phyloP scores from a whole-genome alignment of 2,888 invertebrate species.

The Brachyptera putata region DNA sequence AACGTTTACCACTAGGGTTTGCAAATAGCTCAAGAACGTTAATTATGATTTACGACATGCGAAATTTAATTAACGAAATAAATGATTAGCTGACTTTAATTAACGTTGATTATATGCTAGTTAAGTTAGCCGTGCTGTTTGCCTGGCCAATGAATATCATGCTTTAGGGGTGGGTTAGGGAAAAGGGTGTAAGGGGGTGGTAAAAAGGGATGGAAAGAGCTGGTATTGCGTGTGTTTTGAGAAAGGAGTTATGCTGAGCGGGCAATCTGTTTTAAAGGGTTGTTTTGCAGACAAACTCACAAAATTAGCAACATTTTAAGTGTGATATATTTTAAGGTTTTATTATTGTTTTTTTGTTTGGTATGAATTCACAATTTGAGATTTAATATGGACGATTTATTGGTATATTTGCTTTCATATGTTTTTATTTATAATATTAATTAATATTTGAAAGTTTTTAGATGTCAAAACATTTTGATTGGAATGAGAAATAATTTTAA shows the following conservation, averaged over 20 bases:
- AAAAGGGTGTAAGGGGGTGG: neutral
- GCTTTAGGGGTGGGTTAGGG: neutral
- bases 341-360: too few relatives aligned
- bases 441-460: too few relatives aligned
- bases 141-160: conserved; percentile 24
- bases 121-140: conserved; percentile 16
- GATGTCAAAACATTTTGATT: too few relatives aligned
- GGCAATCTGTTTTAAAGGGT: conserved; percentile 13
- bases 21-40: conserved; percentile 30
- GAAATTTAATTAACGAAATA: conserved; percentile 36
- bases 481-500: too few relatives aligned
- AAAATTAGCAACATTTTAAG: neutral
- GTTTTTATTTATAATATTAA: too few relatives aligned
- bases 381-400: too few relatives aligned
- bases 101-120: conserved; percentile 34
- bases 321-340: too few relatives aligned
- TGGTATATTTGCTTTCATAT: too few relatives aligned
- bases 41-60: conserved; percentile 35
- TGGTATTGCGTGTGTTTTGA: conserved; percentile 18
- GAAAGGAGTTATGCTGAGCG: neutral
- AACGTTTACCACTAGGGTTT: conserved; percentile 6
- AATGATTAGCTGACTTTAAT: conserved; percentile 37
- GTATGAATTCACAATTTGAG: too few relatives aligned
- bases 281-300: conserved; percentile 6
- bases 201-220: neutral